Evolutionary conservation across 2,797 vertebrate genomes (phyloP).

Genomic region (Hippocampus kuda): DNA sequence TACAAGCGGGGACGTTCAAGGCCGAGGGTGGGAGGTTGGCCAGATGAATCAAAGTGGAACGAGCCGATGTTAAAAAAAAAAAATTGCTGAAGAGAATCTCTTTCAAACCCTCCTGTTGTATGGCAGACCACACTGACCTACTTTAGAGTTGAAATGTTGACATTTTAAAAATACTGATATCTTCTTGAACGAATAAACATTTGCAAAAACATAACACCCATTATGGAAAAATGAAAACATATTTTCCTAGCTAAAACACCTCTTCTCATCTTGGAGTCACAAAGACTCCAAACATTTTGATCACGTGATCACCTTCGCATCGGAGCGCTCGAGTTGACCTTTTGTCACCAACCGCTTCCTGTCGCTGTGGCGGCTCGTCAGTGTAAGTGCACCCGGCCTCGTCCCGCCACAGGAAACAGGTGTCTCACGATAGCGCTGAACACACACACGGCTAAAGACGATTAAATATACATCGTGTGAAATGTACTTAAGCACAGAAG

Average conservation of each 20-base stretch:
- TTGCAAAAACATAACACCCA: not conserved
- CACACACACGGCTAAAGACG: not conserved
- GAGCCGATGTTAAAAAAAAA: not conserved
- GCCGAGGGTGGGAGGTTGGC: not conserved
- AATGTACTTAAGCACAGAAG: not conserved
- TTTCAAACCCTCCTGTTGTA: not conserved
- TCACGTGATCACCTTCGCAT: not conserved
- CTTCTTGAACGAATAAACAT: not conserved
- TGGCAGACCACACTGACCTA: not conserved
- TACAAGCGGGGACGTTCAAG: not conserved
- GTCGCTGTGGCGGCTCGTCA: not conserved
- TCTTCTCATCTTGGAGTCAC: not conserved
- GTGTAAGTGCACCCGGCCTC: not conserved
- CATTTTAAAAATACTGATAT: not conserved
- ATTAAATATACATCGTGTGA: not conserved
- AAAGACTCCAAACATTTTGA: not conserved
- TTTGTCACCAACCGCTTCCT: constrained; percentile 1
- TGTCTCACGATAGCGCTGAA: not conserved
- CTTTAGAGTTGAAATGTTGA: not conserved
- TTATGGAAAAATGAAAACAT: not conserved
- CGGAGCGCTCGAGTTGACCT: not conserved
- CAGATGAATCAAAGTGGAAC: not conserved
- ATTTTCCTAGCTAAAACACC: too few species aligned
- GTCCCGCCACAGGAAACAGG: not conserved
- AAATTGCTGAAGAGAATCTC: not conserved